Evolutionary conservation across 2,888 invertebrate species (phyloP), one percentile per base, ranked within the genome.

Genomic region (Agriopis aurantiaria): DNA sequence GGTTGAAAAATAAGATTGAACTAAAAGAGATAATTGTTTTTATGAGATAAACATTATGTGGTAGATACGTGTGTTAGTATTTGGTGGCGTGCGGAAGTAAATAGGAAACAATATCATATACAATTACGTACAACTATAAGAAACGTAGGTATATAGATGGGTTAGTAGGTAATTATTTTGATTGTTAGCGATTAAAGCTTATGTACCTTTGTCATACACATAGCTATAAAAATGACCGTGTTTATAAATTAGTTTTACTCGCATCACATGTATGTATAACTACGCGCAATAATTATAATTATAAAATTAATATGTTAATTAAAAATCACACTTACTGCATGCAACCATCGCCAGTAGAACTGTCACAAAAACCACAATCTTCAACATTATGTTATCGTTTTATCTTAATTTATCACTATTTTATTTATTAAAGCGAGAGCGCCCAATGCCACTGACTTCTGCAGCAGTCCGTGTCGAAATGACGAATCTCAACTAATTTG

Each of bases 271-370:
- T 23, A 23, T 33, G 33, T 33, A 33, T 33, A 33, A 33, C 33
- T 33, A 33, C 33, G 33, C 1, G 33, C 33, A 33, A 33, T 33
- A 33, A 43, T 43, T 8, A 8, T 41, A 41, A n/a, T n/a, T n/a
- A n/a, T n/a, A n/a, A n/a, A n/a, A n/a, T 3, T 43, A 43, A 43
- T 33, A 9, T 43, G 3, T 43, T 9, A 72, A 74, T 33, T 33
- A 69, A 73, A 33, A 71, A 77, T 72, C 10, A 23, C 5, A 86
- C 87, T 86, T 82, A 87, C 87, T 74, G 68, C 82, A 75, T 69
- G 78, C 77, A 55, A 79, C 76, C 59, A 79, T 78, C 56, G 80
- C 78, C 58, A 83, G 72, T 23, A 83, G 45, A 64, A 77, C 65
- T 73, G 76, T 69, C 74, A 80, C 78, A 43, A 59, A 69, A 73